Evolutionary conservation across 2,797 vertebrate species (phyloP).

Genomic region (Liasis olivaceus): DNA sequence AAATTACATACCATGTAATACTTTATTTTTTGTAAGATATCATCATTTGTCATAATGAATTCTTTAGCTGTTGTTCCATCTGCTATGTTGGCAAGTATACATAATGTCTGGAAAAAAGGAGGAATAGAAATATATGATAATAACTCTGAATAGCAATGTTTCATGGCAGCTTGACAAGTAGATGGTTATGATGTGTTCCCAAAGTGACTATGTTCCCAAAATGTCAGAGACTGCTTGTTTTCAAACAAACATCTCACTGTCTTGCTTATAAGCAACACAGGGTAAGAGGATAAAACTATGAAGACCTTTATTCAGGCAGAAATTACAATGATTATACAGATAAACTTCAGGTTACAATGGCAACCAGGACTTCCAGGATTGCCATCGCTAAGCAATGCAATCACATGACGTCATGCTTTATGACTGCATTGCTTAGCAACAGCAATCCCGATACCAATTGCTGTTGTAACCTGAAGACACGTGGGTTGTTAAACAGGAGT

Average conservation of each 20-base stretch:
- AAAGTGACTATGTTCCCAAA: too few relatives aligned
- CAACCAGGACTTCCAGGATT: neutral
- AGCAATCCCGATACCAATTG: neutral
- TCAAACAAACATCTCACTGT: neutral
- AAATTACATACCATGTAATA: slow-evolving; percentile 90
- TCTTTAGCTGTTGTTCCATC: slow-evolving; percentile 98
- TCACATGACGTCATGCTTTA: neutral
- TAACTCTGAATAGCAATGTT: neutral
- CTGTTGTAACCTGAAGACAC: neutral
- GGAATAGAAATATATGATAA: slow-evolving; percentile 12
- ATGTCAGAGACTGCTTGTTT: too few relatives aligned
- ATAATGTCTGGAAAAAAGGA: slow-evolving; percentile 85
- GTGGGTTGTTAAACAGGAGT: neutral
- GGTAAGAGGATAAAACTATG: neutral
- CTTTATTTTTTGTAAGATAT: slow-evolving; percentile 98
- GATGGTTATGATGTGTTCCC: slow-evolving; percentile 1
- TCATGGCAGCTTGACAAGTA: slow-evolving; percentile 25
- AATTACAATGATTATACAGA: neutral
- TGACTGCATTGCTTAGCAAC: neutral
- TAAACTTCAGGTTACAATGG: neutral
- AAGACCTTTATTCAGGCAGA: neutral
- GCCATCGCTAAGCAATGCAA: neutral
- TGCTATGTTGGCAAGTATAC: slow-evolving; percentile 95
- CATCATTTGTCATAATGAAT: slow-evolving; percentile 97
- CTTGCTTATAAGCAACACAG: neutral